Evolutionary conservation across 2,888 invertebrate genomes (phyloP), one percentile per base, ranked within the genome.

Genomic region (Drosophila macrospina): DNA sequence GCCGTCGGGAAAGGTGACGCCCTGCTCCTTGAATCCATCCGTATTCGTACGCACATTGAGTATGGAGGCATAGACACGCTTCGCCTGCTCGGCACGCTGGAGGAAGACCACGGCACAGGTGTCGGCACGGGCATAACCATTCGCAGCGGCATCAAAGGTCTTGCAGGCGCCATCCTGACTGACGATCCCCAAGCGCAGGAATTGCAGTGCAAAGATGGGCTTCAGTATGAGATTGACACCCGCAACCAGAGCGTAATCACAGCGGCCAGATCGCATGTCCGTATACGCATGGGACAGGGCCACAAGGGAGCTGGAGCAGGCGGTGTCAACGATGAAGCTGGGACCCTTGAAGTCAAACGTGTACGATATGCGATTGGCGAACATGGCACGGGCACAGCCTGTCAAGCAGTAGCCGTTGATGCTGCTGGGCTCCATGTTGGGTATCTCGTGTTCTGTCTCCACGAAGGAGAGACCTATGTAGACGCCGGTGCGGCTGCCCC

Each of bases 281-380:
- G 93, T 92, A 54, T 95, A 94, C 2, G 97, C 98, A 90, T 97
- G 97, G 89, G 98, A 96, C 87, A 99, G 93, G 11, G 98, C 99
- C 91, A 97, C 95, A 91, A 99, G 93, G 73, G 98, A 97, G 86
- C 98, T 98, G 0, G 99, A 99, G 92, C 99, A 99, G 8, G 99
- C 99, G 5, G 99, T 99, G 93, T 99, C 99, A 48, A 99, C 93
- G n/a, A 98, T 96, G 92, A 96, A 98, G 91, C 98, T 98, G 8
- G 99, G 99, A 0, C 99, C 98, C 91, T 95, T 96, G 78, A 99
- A 96, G 92, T 99, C 98, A 92, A 99, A 99, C 54, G 98, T 96
- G 93, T 96, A 99, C 0, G 98, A 99, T 68, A 99, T 94, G 88
- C 99, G 95, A 93, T 99, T 99, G 65, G 99, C 96, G 93, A 99